phyloP scores from a whole-genome alignment of 1,140 invertebrate genomes.

The Drosophila rufa region DNA sequence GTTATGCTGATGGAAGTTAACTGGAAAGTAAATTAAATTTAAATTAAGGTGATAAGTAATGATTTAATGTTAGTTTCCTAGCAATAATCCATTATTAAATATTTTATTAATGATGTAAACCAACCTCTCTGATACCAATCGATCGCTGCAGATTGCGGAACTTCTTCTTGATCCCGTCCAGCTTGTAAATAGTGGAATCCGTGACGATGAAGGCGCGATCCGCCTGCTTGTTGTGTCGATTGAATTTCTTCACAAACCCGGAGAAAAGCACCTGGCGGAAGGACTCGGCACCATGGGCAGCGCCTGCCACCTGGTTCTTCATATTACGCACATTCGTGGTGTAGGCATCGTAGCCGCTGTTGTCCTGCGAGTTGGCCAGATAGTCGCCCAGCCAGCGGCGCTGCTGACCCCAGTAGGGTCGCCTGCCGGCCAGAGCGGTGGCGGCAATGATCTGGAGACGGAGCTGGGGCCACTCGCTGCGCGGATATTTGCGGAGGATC shows the following conservation, averaged over 20 bases:
- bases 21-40: slow-evolving; percentile 78
- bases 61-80: too few species aligned
- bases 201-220: slow-evolving; percentile 96
- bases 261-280: slow-evolving; percentile 90
- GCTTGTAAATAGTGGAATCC: slow-evolving; percentile 94
- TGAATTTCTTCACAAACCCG: slow-evolving; percentile 88
- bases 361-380: slow-evolving; percentile 91
- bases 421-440: slow-evolving; percentile 90
- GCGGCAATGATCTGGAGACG: slow-evolving; percentile 93
- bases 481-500: slow-evolving; percentile 92
- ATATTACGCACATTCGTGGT: slow-evolving; percentile 90
- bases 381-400: slow-evolving; percentile 97
- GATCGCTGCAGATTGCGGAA: slow-evolving; percentile 95
- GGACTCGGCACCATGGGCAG: slow-evolving; percentile 85
- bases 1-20: slow-evolving; percentile 93
- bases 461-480: slow-evolving; percentile 94
- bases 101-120: slow-evolving; percentile 18
- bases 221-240: slow-evolving; percentile 93
- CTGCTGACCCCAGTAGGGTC: slow-evolving; percentile 93
- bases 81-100: background rate
- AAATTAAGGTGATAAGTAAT: background rate
- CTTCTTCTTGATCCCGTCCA: slow-evolving; percentile 91
- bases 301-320: slow-evolving; percentile 85
- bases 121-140: slow-evolving; percentile 92
- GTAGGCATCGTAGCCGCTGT: slow-evolving; percentile 90